Percentiles rank a stretch among this genome's conserved stretches.
phyloP scores from a whole-genome alignment of 2,797 vertebrate genomes.

The Rhadinocentrus ornatus region DNA sequence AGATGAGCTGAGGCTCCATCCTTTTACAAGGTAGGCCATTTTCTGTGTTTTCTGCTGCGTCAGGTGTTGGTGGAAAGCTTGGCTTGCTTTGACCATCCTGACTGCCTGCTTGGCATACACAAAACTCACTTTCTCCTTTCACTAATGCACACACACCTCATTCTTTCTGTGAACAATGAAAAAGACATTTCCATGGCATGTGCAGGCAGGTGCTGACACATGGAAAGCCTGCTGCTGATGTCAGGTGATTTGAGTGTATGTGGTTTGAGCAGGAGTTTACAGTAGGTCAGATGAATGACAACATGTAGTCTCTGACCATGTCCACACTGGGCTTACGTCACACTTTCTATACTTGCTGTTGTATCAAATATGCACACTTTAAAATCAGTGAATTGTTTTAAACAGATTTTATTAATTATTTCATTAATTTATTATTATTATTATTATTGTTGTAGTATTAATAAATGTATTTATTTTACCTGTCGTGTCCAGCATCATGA shows the following conservation, averaged over 20 bases:
- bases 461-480: no score
- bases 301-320: slow-evolving; percentile 2
- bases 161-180: slow-evolving; percentile 11
- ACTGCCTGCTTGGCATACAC: slow-evolving; percentile 38
- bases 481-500: no score
- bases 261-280: slow-evolving; percentile 20
- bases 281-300: slow-evolving; percentile 23
- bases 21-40: slow-evolving; percentile 67
- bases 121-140: slow-evolving; percentile 31
- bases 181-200: not conserved
- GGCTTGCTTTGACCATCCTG: slow-evolving; percentile 23
- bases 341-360: not conserved
- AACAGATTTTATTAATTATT: no score
- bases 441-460: no score
- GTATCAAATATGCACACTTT: no score
- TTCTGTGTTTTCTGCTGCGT: slow-evolving; percentile 70
- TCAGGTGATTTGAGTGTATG: slow-evolving; percentile 2
- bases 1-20: slow-evolving; percentile 47
- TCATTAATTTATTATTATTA: no score
- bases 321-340: not conserved
- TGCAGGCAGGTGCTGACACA: not conserved
- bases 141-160: slow-evolving; percentile 5
- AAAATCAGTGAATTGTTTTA: no score
- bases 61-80: slow-evolving; percentile 62
- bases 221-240: not conserved